Conservation (phyloP, 2,888 invertebrate species). For the Apotomis betuletana region DNA sequence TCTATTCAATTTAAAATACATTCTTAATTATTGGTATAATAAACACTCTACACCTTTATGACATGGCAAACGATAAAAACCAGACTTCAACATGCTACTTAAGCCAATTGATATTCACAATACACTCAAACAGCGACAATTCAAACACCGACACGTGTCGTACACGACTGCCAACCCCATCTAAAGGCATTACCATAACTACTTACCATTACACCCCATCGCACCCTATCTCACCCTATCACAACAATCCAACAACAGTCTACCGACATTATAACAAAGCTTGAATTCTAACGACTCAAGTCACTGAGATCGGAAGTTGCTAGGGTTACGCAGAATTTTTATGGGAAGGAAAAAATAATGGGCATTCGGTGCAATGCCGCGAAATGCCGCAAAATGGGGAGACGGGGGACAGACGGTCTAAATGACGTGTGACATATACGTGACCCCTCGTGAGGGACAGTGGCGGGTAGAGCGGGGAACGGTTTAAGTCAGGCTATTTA, state of each 20-base stretch:
- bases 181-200: slow-evolving; percentile 34
- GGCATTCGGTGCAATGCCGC: slow-evolving; percentile 37
- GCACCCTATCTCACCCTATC: neutral
- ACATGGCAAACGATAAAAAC: slow-evolving; percentile 57
- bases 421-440: slow-evolving; percentile 82
- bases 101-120: slow-evolving; percentile 38
- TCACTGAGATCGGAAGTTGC: neutral
- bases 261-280: neutral
- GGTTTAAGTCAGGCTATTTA: neutral
- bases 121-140: slow-evolving; percentile 37
- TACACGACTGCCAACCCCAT: slow-evolving; percentile 34
- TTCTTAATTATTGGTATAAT: neutral
- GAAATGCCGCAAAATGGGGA: slow-evolving; percentile 60
- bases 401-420: slow-evolving; percentile 81
- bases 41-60: slow-evolving; percentile 75
- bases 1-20: too few species aligned
- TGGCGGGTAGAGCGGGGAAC: slow-evolving; percentile 24
- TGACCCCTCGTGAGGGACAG: slow-evolving; percentile 53
- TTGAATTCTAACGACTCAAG: neutral
- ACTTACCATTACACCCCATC: slow-evolving; percentile 2
- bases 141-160: slow-evolving; percentile 32
- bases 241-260: neutral
- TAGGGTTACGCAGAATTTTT: slow-evolving; percentile 3
- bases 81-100: slow-evolving; percentile 29
- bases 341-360: slow-evolving; percentile 41